Evolutionary conservation across 2,888 invertebrate genomes (phyloP), one percentile per base, ranked within the genome.

Genomic region (Steromphala cineraria): DNA sequence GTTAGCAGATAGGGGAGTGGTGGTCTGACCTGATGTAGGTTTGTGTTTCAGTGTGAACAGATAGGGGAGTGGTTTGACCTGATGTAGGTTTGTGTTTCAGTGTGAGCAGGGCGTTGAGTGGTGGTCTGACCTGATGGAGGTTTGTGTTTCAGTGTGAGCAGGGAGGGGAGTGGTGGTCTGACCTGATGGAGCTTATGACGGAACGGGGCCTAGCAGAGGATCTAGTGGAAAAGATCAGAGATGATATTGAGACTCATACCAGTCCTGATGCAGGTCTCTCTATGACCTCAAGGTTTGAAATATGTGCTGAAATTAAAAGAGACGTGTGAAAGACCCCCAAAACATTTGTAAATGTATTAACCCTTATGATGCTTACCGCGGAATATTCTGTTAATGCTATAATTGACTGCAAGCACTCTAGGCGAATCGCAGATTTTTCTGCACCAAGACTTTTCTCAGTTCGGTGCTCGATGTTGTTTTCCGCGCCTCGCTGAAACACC

Each of bases 121-220:
- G 56, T 21, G 21, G 21, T 62, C 62, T 24, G 62, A 62, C 10
- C 62, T 62, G 62, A 13, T 62, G 21, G 2, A 2, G 24, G 21
- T 62, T 21, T 62, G 62, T 62, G 24, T 62, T 62, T 62, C 62
- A 62, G 62, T 62, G 21, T 40, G 76, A 75, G 15, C 86, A 84
- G 24, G 87, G 86, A 7, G 71, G 80, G 28, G 88, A 89, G 75
- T 93, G 93, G 93, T 93, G 92, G 92, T 67, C 89, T 24, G 90
- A 90, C 21, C 84, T 92, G 4, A 84, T 93, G 10, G 86, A 90
- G 67, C 85, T 87, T 85, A 82, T 87, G 2, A 78, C 83, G 2
- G 84, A 81, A 8, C 78, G 86, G 53, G 86, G 88, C 0, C 85
- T 87, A 67, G 91, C 90, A 76, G 87, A 87, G 13, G 82, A 78